Evolutionary conservation across 53 echinoderm and acorn worm species (phyloP).

Genomic region (Mesocentrotus franciscanus): DNA sequence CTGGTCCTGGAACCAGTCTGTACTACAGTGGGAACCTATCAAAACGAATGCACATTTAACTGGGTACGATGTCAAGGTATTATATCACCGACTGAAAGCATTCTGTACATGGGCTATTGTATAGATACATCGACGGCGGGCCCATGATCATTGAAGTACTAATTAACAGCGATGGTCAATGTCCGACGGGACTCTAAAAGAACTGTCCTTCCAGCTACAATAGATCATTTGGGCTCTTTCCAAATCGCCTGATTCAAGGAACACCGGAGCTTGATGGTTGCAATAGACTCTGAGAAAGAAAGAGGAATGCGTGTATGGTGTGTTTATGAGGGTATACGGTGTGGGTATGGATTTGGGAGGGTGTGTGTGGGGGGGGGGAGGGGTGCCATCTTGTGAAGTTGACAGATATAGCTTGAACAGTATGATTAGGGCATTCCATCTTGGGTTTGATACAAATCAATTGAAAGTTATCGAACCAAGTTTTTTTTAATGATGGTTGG

Average conservation of each 20-base stretch:
- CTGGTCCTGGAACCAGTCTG: constrained; percentile 61
- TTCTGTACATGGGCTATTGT: constrained; percentile 38
- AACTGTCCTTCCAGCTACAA: not conserved
- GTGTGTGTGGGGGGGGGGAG: no score
- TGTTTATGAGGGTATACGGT: not conserved
- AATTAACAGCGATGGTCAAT: not conserved
- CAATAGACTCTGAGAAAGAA: not conserved
- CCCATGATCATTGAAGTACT: constrained; percentile 38
- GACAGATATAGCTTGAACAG: no score
- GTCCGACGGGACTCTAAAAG: not conserved
- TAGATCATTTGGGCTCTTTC: not conserved
- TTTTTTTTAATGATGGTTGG: not conserved
- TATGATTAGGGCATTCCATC: not conserved
- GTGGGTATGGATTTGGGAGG: not conserved
- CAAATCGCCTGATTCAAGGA: not conserved
- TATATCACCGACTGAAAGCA: constrained; percentile 27
- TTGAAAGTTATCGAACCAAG: no score
- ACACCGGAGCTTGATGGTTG: not conserved
- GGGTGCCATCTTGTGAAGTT: no score
- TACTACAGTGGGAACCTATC: constrained; percentile 65
- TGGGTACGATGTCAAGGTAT: constrained; percentile 56
- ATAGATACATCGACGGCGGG: constrained; percentile 26
- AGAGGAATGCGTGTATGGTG: not conserved
- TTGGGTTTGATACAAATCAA: not conserved
- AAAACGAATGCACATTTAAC: constrained; percentile 53